phyloP scores from a whole-genome alignment of 2,797 vertebrate genomes.

The Thamnophis elegans region DNA sequence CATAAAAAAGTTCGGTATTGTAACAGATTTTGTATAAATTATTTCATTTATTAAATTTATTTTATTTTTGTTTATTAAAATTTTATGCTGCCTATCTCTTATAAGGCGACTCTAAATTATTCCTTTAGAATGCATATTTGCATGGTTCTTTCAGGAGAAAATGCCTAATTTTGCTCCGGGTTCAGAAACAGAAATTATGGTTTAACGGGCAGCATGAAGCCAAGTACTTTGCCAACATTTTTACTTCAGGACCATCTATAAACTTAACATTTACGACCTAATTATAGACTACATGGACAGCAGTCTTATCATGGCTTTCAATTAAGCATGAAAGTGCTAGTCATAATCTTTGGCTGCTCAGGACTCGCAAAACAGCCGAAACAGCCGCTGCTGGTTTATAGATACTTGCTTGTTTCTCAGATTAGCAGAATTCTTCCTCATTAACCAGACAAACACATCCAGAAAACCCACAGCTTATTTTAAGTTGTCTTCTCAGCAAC shows the following conservation, averaged over 20 bases:
- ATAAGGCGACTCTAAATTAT: background rate
- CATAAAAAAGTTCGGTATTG: background rate
- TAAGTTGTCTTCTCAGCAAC: background rate
- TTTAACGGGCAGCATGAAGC: background rate
- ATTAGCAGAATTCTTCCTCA: background rate
- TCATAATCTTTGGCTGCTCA: background rate
- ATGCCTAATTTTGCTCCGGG: background rate
- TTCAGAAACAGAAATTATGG: constrained; percentile 9
- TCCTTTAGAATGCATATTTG: background rate
- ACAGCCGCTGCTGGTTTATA: background rate
- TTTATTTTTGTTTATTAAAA: background rate
- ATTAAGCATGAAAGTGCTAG: background rate
- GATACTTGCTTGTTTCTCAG: background rate
- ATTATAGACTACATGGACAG: background rate
- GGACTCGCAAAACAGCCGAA: background rate
- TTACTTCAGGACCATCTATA: background rate
- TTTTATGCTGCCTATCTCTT: background rate
- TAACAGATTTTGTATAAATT: background rate
- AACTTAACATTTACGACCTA: background rate
- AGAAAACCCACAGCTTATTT: background rate
- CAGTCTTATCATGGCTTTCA: background rate
- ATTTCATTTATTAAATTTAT: background rate
- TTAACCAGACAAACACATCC: background rate
- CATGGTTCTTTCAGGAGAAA: background rate
- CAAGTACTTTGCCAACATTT: constrained; percentile 4